Evolutionary conservation across 2,888 invertebrate species (phyloP).

Genomic region (Pachydiplax longipennis): DNA sequence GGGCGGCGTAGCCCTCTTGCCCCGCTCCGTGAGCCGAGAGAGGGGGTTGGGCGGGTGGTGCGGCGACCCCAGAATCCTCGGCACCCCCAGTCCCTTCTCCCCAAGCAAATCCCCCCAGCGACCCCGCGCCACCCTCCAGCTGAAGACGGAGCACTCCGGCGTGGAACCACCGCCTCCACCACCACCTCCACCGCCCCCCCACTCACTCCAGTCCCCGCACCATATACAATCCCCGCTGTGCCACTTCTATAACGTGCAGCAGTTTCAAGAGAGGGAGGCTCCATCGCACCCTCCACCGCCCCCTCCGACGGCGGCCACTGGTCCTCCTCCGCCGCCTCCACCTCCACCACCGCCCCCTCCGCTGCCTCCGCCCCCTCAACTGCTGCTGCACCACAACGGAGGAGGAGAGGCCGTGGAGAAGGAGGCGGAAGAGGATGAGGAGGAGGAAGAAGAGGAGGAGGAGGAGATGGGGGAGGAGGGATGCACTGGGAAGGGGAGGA

Average conservation of each 20-base stretch:
- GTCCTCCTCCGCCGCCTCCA: neutral
- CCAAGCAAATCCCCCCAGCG: neutral
- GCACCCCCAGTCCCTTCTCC: constrained; percentile 11
- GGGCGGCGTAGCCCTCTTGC: neutral
- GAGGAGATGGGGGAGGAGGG: too few relatives aligned
- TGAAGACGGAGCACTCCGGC: neutral
- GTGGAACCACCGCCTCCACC: neutral
- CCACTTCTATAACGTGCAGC: constrained; percentile 45
- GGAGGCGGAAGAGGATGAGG: too few relatives aligned
- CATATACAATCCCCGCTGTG: neutral
- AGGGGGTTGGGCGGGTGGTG: neutral
- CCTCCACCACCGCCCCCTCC: neutral
- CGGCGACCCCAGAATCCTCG: neutral
- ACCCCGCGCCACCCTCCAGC: neutral
- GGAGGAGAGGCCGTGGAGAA: too few relatives aligned
- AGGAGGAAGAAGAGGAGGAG: too few relatives aligned
- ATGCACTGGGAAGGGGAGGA: constrained; percentile 10
- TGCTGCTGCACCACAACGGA: neutral
- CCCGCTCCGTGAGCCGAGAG: neutral
- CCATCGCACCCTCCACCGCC: neutral
- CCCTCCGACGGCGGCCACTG: neutral
- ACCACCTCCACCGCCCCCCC: neutral
- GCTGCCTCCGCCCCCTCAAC: neutral
- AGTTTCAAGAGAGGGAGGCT: constrained; percentile 36
- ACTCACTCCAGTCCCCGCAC: neutral